Conservation (phyloP, 1,140 invertebrate genomes). For the Plectus sambesii region DNA sequence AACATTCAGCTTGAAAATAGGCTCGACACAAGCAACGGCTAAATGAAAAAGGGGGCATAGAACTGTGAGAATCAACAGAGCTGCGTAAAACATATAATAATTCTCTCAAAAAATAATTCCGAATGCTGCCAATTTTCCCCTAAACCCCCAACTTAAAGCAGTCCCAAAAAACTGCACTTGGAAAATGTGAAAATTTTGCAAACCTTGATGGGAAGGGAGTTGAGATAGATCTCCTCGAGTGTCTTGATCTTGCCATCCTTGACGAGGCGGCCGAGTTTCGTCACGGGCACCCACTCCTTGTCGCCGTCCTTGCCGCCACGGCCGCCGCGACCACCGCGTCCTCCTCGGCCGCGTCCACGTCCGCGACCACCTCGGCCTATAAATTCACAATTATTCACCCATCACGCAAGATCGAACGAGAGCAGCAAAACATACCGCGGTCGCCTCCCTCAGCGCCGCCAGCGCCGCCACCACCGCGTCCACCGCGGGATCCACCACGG, state of each 20-base stretch:
- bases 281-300: slow-evolving; percentile 96
- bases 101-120: no score
- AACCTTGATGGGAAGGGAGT: slow-evolving; percentile 92
- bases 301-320: slow-evolving; percentile 79
- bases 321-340: slow-evolving; percentile 59
- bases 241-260: slow-evolving; percentile 88
- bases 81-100: slow-evolving; percentile 1
- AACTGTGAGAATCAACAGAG: background rate
- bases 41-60: slow-evolving; percentile 6
- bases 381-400: no score
- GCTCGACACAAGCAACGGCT: no score
- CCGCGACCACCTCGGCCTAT: slow-evolving; percentile 32
- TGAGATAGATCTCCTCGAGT: slow-evolving; percentile 96
- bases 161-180: slow-evolving; percentile 1
- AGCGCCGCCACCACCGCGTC: slow-evolving; percentile 64
- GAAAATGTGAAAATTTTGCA: slow-evolving; percentile 7
- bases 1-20: no score
- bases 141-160: background rate
- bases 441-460: slow-evolving; percentile 65
- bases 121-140: slow-evolving; percentile 16
- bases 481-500: slow-evolving; percentile 29
- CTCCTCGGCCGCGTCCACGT: slow-evolving; percentile 64
- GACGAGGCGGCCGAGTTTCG: slow-evolving; percentile 90
- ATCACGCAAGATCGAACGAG: no score
- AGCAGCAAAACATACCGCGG: no score